Base-by-base conservation (phyloP, 2,797 vertebrate genomes). In the Triplophysa bombifrons region DNA sequence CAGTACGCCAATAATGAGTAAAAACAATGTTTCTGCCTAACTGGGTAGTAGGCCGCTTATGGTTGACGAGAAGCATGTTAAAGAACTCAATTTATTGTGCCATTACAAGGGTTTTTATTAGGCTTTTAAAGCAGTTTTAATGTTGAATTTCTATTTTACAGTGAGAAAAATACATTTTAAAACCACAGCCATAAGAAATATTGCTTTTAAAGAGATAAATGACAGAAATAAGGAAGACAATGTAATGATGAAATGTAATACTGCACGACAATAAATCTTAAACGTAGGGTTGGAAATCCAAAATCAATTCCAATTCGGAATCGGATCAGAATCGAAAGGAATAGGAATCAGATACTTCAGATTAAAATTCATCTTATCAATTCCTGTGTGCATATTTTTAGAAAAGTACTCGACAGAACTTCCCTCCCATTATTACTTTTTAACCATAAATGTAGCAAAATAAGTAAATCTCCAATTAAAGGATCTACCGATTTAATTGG, bases 391-490 rank as follows among this genome's bases (percentile, higher is more conserved):
- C 27, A 30, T 30, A 30, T 30, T 30, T 30, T 30, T 4, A 4
- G 27, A 30, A 30, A 30, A 30, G 3, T 30, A 27, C 25, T 27
- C n/a, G 53, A 70, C 44, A 63, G 44, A 71, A 41, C 14, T 25
- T n/a, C 20, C 58, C 30, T 76, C 6, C 30, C 34, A 34, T 34
- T 46, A 68, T 58, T 27, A 8, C 0, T 10, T 27, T 67, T 58
- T 48, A 76, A 48, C 22, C 60, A 25, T 25, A 70, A 78, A 78
- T 78, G 27, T 30, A 16, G 38, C 30, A 13, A 22, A 68, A 68
- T 46, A 14, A 68, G 22, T 60, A 27, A 60, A 60, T 25, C 10
- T 25, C 22, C n/a, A 20, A 60, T 11, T 14, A 34, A 4, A 4
- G 30, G 34, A 16, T 7, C 9, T 6, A 19, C 14, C 20, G 27